Conservation (phyloP, 2,888 invertebrate species). For the Drosophila anceps region DNA sequence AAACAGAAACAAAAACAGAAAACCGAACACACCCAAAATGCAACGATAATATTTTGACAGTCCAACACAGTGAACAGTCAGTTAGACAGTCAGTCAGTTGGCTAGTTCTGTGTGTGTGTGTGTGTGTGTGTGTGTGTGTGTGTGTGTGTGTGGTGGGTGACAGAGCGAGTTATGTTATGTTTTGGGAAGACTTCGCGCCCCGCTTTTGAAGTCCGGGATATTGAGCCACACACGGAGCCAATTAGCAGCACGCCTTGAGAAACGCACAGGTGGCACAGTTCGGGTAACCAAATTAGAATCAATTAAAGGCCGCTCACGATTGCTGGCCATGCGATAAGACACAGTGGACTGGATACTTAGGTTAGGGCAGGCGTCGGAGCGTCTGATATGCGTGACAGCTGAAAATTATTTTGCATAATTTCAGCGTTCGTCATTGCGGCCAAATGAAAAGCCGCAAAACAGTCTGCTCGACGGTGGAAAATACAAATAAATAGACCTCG, state of each 20-base stretch:
- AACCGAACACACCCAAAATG: constrained; percentile 71
- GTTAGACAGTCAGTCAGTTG: constrained; percentile 7
- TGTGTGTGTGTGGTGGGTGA: constrained; percentile 35
- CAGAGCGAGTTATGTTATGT: constrained; percentile 48
- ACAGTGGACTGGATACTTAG: constrained; percentile 10
- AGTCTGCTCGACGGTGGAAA: constrained; percentile 43
- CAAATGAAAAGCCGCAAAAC: constrained; percentile 66
- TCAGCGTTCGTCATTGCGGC: constrained; percentile 69
- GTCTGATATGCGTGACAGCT: constrained; percentile 74
- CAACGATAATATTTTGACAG: constrained; percentile 80
- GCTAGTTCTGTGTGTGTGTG: neutral
- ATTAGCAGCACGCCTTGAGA: constrained; percentile 81
- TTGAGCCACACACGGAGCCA: constrained; percentile 56
- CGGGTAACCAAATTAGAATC: constrained; percentile 76
- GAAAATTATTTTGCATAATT: constrained; percentile 82
- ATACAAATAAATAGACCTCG: constrained; percentile 33
- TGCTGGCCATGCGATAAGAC: constrained; percentile 58
- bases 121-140: too few species aligned
- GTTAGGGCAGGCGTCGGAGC: constrained; percentile 27
- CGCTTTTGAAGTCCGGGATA: constrained; percentile 57
- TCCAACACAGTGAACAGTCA: constrained; percentile 44
- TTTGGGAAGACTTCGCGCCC: constrained; percentile 48
- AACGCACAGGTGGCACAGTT: constrained; percentile 59
- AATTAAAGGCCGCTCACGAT: constrained; percentile 77
- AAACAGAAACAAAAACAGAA: constrained; percentile 56